Evolutionary conservation across 2,113 vertebrate genomes (phyloP).

Genomic region (Cyprinodon variegatus): DNA sequence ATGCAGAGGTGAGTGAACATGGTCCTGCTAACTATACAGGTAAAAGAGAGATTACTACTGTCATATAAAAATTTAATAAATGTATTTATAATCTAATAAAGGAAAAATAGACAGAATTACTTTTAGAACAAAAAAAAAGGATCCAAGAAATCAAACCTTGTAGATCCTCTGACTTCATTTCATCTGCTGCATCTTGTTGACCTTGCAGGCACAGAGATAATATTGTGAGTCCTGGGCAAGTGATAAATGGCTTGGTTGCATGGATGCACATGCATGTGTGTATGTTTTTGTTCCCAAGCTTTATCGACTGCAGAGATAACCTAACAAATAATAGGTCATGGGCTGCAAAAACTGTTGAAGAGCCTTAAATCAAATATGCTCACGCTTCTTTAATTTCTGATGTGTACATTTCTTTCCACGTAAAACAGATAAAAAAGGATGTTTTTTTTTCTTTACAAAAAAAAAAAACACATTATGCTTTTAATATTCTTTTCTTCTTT

Average conservation of each 20-base stretch:
- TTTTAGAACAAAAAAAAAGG: slow-evolving; percentile 81
- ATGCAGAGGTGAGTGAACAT: slow-evolving; percentile 22
- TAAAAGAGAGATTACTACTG: slow-evolving; percentile 6
- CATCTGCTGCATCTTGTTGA: slow-evolving; percentile 94
- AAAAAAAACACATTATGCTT: neutral
- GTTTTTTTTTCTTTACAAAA: neutral
- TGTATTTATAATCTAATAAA: neutral
- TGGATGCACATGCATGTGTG: slow-evolving; percentile 73
- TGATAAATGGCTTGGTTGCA: slow-evolving; percentile 98
- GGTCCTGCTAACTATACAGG: slow-evolving; percentile 45
- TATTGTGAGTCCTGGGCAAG: slow-evolving; percentile 91
- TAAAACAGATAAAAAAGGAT: neutral
- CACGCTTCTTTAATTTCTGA: slow-evolving; percentile 15
- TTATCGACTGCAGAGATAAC: slow-evolving; percentile 38
- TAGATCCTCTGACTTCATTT: slow-evolving; percentile 97
- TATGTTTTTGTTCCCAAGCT: slow-evolving; percentile 20
- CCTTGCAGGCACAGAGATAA: slow-evolving; percentile 94
- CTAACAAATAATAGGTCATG: slow-evolving; percentile 76
- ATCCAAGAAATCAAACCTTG: slow-evolving; percentile 92
- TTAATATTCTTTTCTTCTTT: too few species aligned
- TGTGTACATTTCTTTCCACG: neutral
- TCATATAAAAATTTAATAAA: slow-evolving; percentile 5
- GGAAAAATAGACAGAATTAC: neutral
- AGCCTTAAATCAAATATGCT: slow-evolving; percentile 29
- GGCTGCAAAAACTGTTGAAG: slow-evolving; percentile 75